These are phyloP conservation scores for Grammomys surdaster DNA, from an alignment of 2,113 vertebrate species.

Conservation along the genomic window DNA sequence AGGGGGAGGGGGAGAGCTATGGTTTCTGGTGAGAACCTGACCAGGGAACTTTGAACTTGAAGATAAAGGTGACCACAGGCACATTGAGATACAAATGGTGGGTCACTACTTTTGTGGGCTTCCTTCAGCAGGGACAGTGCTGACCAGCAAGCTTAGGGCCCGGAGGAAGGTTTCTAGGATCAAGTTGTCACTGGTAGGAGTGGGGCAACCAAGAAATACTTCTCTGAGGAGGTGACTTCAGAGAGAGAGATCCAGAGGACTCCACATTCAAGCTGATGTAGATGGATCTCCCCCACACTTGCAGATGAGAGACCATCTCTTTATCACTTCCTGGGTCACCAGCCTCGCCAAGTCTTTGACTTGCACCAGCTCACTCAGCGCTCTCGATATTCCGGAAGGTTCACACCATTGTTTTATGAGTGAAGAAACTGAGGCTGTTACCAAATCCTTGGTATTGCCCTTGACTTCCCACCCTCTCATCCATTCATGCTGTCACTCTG, in stretches of 20 bases:
- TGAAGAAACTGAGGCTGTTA: not conserved
- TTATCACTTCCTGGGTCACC: not conserved
- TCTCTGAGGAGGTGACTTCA: not conserved
- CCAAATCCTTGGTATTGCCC: not conserved
- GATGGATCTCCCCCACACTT: too few species aligned
- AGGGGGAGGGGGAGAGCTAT: not conserved
- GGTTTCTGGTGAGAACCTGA: not conserved
- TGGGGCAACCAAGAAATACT: not conserved
- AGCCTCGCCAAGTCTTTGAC: not conserved
- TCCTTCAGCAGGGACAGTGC: slow-evolving; percentile 18
- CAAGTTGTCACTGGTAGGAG: not conserved
- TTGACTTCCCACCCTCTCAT: not conserved
- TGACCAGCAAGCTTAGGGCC: not conserved
- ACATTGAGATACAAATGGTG: not conserved
- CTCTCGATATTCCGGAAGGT: not conserved
- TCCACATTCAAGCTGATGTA: not conserved
- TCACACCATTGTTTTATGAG: not conserved
- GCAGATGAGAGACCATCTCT: not conserved
- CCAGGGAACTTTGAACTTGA: not conserved
- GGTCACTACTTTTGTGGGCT: not conserved
- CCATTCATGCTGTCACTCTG: not conserved
- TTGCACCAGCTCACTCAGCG: not conserved
- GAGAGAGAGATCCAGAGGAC: not conserved
- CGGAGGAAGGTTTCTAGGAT: not conserved
- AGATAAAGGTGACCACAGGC: not conserved